Percentiles rank a stretch among this genome's conserved stretches.
Conservation (phyloP, 2,888 invertebrate species). For the Drosophila koepferae region DNA sequence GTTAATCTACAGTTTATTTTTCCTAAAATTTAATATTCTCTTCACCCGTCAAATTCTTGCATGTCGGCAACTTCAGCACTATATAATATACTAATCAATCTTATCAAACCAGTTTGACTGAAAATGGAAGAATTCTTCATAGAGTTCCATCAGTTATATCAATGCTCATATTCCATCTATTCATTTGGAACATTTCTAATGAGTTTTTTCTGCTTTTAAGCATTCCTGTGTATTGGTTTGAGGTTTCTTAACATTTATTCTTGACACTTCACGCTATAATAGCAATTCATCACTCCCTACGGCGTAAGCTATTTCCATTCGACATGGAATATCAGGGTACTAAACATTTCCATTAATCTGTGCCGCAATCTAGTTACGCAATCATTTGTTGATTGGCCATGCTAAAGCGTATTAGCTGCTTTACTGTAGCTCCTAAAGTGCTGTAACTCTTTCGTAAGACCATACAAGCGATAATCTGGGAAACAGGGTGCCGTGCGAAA, state of each 20-base stretch:
- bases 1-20: too few relatives aligned
- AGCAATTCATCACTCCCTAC: neutral
- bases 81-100: too few relatives aligned
- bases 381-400: conserved; percentile 1
- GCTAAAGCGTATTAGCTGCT: neutral
- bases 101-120: too few relatives aligned
- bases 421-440: neutral
- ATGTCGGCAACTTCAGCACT: too few relatives aligned
- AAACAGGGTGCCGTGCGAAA: neutral
- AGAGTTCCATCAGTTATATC: too few relatives aligned
- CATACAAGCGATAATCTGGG: neutral
- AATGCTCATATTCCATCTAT: too few relatives aligned
- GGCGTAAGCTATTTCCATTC: neutral
- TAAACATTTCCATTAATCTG: conserved; percentile 4
- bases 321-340: neutral
- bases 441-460: neutral
- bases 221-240: neutral
- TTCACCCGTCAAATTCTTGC: too few relatives aligned
- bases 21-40: too few relatives aligned
- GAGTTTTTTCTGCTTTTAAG: too few relatives aligned
- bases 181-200: too few relatives aligned
- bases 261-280: neutral
- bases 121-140: too few relatives aligned
- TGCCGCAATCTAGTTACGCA: neutral
- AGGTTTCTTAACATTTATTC: neutral